Base-by-base conservation (phyloP, 2,797 vertebrate species). In the Enteromius treurensis region DNA sequence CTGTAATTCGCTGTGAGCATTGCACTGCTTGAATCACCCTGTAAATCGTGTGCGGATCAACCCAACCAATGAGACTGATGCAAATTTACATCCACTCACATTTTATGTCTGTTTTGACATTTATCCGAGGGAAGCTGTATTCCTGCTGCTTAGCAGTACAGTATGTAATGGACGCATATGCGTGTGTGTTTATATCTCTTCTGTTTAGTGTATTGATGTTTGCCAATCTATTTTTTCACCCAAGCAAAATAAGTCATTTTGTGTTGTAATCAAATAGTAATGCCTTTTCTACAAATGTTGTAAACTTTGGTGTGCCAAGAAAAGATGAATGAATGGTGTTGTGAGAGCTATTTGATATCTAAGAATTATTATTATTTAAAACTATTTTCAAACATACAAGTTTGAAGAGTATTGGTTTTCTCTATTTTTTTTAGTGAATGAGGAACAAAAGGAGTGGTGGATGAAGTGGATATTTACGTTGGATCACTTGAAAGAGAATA, bases 121-220 rank as follows among this genome's bases (percentile, higher is more conserved):
- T 60, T 76, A 82, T 76, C 80, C 47, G 17, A 67, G 47, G 17
- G 3, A 76, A 82, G 80, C 80, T 68, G 32, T 26, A 65, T 82
- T 75, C 60, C 23, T 75, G 76, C 58, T 58, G 42, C 76, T 55
- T 68, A 60, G 47, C 42, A 32, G 34, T 60, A 26, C 60, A 64
- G 60, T 64, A 64, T 64, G 14, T 64, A 53, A 58, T 79, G 26
- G 1, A 2, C 0, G 2, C n/a, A 32, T 65, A 5, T 64, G 29
- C 67, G 37, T 73, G 45, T 5, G 13, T 64, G 77, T 92, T 85
- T 81, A 75, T 90, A 90, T 93, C 88, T 89, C 87, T 87, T 91
- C 9, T 75, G 29, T 10, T 53, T 37, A 29, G 26, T 67, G 34
- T 37, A 42, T n/a, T 51, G 55, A 42, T 42, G 37, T 78, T 81